These are phyloP conservation scores for Nautilus pompilius DNA, from an alignment of 1,140 invertebrate species.

Conservation along the genomic window DNA sequence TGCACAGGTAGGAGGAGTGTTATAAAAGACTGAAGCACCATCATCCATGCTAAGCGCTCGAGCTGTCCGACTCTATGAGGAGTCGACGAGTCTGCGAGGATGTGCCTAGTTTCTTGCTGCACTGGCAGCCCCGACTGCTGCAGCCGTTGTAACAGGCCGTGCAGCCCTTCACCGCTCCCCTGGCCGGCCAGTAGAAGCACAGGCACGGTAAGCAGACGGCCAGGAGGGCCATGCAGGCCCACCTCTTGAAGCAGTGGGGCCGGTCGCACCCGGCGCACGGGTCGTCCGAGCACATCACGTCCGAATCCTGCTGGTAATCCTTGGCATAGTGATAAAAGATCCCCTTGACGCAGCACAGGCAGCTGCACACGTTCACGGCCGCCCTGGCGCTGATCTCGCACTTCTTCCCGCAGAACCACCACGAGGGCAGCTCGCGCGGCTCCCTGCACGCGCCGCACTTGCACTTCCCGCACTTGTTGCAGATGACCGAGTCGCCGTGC, in stretches of 20 bases:
- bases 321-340: constrained; percentile 88
- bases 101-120: constrained; percentile 8
- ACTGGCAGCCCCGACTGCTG: constrained; percentile 67
- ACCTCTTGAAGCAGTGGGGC: constrained; percentile 69
- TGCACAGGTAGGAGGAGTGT: no score
- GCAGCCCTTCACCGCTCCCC: constrained; percentile 72
- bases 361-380: constrained; percentile 81
- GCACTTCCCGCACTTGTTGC: constrained; percentile 79
- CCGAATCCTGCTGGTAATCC: constrained; percentile 65
- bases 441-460: constrained; percentile 81
- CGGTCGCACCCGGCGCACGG: constrained; percentile 72
- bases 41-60: constrained; percentile 22
- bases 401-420: constrained; percentile 82
- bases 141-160: constrained; percentile 78
- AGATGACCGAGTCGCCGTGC: constrained; percentile 67
- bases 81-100: constrained; percentile 24
- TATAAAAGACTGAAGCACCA: no score
- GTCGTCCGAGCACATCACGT: constrained; percentile 72
- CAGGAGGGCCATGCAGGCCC: constrained; percentile 79
- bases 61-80: constrained; percentile 22
- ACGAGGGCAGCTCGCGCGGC: constrained; percentile 76
- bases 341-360: constrained; percentile 89
- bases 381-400: constrained; percentile 83
- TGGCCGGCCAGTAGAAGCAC: constrained; percentile 87
- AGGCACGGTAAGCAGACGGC: constrained; percentile 79